Base-by-base conservation (phyloP, 2,113 vertebrate genomes). In the Rhegmatorhina hoffmannsi region DNA sequence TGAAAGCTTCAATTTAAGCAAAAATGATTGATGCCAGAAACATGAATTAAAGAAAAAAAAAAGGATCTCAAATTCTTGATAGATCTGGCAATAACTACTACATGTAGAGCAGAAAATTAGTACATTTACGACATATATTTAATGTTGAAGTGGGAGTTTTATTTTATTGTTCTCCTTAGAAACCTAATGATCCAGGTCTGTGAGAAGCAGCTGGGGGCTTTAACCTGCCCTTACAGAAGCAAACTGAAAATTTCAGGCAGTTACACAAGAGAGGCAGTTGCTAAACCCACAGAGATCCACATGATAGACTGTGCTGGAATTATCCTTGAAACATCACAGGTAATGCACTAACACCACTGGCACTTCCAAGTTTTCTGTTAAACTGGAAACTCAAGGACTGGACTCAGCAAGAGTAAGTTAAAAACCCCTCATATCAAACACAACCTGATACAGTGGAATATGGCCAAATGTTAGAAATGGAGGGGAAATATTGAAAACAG, bases 131-230 rank as follows among this genome's bases (percentile, higher is more conserved):
- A 76, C 19, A 69, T 12, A 28, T 72, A 93, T 79, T 91, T 79
- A 84, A 89, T 43, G 44, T 79, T 82, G 67, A 92, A 93, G 63
- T 68, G 17, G 69, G 67, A 89, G 80, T 67, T 94, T 90, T 92
- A 78, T 94, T 90, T 92, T 86, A 86, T 94, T 91, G 36, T 88
- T 92, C 91, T 91, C 79, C 88, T 89, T 72, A 79, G 90, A 75
- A 87, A 86, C 46, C 38, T 82, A 78, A 89, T 2, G 5, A 78
- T 60, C 64, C 47, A 63, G 43, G 20, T 86, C 31, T 67, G 73
- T 11, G 7, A 81, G 66, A 94, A 53, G 26, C 6, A 78, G 46
- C 31, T 81, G 24, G 89, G 47, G 33, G 47, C 34, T 89, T 34
- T 29, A 92, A 83, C 67, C 31, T 62, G 14, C 46, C 76, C 76